A percentile compares a stretch with the other conserved stretches of the same genome.
Evolutionary conservation across 2,888 invertebrate genomes (phyloP).

Genomic region (Opisthograptis luteolata): DNA sequence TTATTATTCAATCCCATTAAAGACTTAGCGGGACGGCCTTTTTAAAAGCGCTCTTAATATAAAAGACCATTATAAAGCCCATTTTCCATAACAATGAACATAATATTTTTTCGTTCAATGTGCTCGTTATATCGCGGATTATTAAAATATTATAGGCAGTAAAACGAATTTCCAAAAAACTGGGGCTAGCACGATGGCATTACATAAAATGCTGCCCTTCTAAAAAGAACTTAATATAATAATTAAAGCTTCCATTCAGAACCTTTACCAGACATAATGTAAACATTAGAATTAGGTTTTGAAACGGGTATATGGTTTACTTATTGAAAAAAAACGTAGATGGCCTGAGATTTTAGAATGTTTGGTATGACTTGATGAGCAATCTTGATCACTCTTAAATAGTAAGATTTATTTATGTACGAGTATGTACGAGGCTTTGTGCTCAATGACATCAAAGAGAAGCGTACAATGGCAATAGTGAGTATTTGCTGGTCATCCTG

Average conservation of each 20-base stretch:
- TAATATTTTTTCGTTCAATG: conserved; percentile 66
- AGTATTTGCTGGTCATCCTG: conserved; percentile 61
- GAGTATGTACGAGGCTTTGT: no score
- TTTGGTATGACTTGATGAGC: no score
- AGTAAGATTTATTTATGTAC: no score
- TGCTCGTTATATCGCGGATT: conserved; percentile 65
- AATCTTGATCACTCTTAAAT: no score
- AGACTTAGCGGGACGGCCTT: conserved; percentile 73
- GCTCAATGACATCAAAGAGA: no score
- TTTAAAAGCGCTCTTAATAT: conserved; percentile 72
- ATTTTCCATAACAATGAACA: conserved; percentile 77
- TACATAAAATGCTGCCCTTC: conserved; percentile 24
- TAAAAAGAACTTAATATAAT: conserved; percentile 5
- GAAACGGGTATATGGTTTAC: no score
- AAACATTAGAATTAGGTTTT: no score
- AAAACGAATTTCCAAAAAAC: conserved; percentile 51
- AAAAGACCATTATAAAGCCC: conserved; percentile 74
- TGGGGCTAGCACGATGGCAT: conserved; percentile 34
- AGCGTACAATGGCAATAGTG: conserved; percentile 48
- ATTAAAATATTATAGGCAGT: conserved; percentile 68
- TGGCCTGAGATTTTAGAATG: no score
- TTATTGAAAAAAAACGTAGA: no score
- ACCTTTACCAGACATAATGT: no score
- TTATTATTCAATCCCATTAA: conserved; percentile 80
- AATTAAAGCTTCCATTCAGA: no score